A percentile compares a stretch with the other conserved stretches of the same genome.
phyloP scores from a whole-genome alignment of 2,797 vertebrate species.

The Poeciliopsis turneri region DNA sequence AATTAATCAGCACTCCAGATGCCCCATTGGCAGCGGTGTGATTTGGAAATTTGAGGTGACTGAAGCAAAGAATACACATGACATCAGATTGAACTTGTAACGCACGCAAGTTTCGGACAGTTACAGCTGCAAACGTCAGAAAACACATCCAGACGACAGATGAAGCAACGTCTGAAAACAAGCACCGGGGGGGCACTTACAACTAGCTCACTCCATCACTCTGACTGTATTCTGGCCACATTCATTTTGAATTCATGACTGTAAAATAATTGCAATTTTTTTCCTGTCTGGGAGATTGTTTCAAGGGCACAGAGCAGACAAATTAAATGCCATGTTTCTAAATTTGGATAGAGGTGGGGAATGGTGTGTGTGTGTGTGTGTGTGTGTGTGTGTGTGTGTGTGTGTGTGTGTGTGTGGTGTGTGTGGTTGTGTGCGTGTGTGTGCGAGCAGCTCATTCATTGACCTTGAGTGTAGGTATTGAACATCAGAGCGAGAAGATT shows the following conservation, averaged over 20 bases:
- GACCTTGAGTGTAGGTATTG: conserved; percentile 50
- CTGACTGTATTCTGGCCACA: conserved; percentile 1
- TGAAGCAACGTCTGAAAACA: conserved; percentile 24
- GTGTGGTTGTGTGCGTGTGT: too few relatives aligned
- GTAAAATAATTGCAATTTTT: conserved; percentile 37
- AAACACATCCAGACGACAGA: conserved; percentile 1
- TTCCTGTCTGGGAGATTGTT: conserved; percentile 34
- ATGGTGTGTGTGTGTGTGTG: background rate
- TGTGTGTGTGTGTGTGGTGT: background rate
- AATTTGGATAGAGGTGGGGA: conserved; percentile 30
- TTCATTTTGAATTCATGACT: conserved; percentile 44
- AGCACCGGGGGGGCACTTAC: conserved; percentile 1
- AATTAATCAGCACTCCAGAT: conserved; percentile 61
- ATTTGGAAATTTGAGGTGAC: conserved; percentile 3
- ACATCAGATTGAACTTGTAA: conserved; percentile 7
- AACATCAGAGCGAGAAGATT: conserved; percentile 41
- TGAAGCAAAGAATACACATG: background rate
- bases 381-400: background rate
- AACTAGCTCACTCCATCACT: conserved; percentile 20
- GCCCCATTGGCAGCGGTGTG: conserved; percentile 21
- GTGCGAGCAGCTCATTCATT: conserved; percentile 34
- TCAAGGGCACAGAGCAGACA: conserved; percentile 21
- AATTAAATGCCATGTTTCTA: conserved; percentile 49
- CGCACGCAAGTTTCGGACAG: background rate
- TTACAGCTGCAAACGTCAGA: background rate